A percentile compares a stretch with the other conserved stretches of the same genome.
These are phyloP conservation scores for Ptyas mucosa DNA, from an alignment of 2,113 vertebrate genomes.

Conservation along the genomic window DNA sequence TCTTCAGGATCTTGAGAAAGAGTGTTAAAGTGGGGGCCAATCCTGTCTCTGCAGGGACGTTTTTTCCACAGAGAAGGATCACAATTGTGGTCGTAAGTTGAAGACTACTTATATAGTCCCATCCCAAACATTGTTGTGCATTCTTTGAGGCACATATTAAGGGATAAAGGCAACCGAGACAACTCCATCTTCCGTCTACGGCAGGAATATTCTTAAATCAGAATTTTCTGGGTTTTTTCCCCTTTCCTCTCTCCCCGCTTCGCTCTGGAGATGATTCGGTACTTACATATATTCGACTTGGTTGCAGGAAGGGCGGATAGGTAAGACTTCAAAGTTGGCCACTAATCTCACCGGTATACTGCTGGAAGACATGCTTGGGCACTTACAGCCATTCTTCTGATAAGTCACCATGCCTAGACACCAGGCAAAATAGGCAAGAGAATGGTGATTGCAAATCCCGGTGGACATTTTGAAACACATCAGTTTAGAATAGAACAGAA, in stretches of 20 bases:
- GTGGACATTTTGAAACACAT: not conserved
- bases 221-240: not conserved
- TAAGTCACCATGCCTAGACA: not conserved
- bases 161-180: not conserved
- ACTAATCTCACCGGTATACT: rapidly evolving
- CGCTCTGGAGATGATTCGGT: not conserved
- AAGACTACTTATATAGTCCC: not conserved
- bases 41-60: no score
- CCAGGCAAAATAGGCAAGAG: no score
- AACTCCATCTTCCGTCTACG: not conserved
- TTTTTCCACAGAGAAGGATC: not conserved
- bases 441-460: not conserved
- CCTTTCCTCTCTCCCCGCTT: not conserved
- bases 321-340: not conserved
- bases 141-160: not conserved
- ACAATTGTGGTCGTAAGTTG: not conserved
- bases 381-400: not conserved
- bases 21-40: no score
- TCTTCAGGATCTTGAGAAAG: no score
- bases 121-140: not conserved
- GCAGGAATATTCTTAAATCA: not conserved
- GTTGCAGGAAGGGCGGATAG: not conserved
- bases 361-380: rapidly evolving
- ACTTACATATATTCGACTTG: not conserved
- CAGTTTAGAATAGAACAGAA: no score